Percentiles rank a stretch among this genome's conserved stretches.
Conservation (phyloP, 2,113 vertebrate species). For the Numenius arquata region DNA sequence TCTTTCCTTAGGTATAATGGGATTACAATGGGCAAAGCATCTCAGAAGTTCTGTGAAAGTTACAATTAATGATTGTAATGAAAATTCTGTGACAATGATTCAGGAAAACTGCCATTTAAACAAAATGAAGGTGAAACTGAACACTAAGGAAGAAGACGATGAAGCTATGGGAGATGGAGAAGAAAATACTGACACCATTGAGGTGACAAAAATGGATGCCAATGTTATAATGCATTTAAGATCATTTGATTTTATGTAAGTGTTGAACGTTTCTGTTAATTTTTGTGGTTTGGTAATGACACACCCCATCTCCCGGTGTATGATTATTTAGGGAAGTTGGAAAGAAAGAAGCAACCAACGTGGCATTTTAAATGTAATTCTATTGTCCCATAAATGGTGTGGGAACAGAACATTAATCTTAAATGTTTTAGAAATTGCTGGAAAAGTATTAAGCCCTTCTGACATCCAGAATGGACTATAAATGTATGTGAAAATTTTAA, state of each 20-base stretch:
- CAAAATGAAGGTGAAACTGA: slow-evolving; percentile 82
- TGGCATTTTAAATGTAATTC: not conserved
- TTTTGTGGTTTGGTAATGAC: not conserved
- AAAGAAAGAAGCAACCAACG: not conserved
- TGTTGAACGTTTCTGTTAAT: not conserved
- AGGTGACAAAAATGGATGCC: slow-evolving; percentile 94
- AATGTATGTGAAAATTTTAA: not conserved
- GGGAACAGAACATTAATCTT: not conserved
- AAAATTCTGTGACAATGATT: slow-evolving; percentile 90
- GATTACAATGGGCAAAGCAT: slow-evolving; percentile 97
- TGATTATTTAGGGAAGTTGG: not conserved
- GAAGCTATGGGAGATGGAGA: slow-evolving; percentile 60
- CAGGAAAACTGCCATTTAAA: slow-evolving; percentile 94
- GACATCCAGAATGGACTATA: not conserved
- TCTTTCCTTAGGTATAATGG: slow-evolving; percentile 89
- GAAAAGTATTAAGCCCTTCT: not conserved
- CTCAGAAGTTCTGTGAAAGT: slow-evolving; percentile 86
- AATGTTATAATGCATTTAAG: slow-evolving; percentile 97
- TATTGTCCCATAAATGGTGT: not conserved
- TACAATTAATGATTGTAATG: slow-evolving; percentile 93
- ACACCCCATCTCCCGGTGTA: not conserved
- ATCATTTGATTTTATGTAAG: slow-evolving; percentile 97
- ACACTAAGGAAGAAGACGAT: slow-evolving; percentile 68
- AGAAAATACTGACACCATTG: slow-evolving; percentile 76
- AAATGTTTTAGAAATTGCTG: not conserved